phyloP scores from a whole-genome alignment of 2,113 vertebrate species.

The Caretta caretta region DNA sequence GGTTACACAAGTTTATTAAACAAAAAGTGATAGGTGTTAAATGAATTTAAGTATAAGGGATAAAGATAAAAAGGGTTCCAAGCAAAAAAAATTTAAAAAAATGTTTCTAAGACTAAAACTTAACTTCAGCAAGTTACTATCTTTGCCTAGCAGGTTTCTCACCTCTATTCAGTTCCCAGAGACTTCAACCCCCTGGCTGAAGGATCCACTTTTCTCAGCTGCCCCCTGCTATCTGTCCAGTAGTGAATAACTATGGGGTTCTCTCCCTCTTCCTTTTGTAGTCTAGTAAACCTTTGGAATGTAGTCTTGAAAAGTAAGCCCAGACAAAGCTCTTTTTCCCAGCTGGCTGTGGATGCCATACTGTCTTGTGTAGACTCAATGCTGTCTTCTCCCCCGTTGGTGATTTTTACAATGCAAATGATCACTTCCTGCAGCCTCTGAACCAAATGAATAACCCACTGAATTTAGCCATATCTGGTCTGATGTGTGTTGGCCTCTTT shows the following conservation, averaged over 20 bases:
- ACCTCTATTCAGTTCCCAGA: not conserved
- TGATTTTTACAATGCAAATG: not conserved
- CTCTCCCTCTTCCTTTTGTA: not conserved
- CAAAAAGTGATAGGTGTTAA: not conserved
- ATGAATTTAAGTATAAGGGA: not conserved
- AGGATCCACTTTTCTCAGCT: not conserved
- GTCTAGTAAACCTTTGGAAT: not conserved
- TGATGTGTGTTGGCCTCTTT: not conserved
- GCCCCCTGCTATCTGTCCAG: not conserved
- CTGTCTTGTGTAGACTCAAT: not conserved
- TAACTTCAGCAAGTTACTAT: not conserved
- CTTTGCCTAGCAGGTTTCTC: not conserved
- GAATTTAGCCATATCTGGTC: not conserved
- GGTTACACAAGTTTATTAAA: not conserved
- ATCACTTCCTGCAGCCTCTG: not conserved
- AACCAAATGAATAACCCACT: not conserved
- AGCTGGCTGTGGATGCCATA: not conserved
- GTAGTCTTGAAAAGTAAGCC: not conserved
- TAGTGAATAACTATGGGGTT: not conserved
- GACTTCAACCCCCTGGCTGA: not conserved
- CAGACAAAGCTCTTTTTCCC: not conserved
- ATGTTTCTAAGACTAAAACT: not conserved
- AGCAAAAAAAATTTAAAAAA: not conserved
- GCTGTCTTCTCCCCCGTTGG: not conserved
- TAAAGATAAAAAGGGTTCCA: not conserved